Base-by-base conservation (phyloP, 2,888 invertebrate species). In the Scaptomyza reducta region DNA sequence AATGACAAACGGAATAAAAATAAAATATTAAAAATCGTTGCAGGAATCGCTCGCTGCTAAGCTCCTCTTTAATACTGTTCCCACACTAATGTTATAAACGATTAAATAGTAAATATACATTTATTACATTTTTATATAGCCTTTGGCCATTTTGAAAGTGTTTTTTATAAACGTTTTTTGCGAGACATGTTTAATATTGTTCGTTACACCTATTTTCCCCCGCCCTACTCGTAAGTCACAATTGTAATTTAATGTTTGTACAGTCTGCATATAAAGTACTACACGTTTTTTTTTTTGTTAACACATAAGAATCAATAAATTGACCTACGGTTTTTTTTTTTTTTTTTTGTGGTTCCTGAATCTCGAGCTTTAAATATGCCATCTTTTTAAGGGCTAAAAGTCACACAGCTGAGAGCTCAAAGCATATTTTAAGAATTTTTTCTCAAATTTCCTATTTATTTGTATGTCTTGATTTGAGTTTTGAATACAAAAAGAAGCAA, bases 91-190 rank as follows among this genome's bases (percentile, higher is more conserved):
- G 42, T 47, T 50, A 38, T 31, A 44, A 44, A 29, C 38, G 14
- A 50, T 11, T 56, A 64, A 64, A 59, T 29, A 56, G 31, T 56
- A 55, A 14, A 54, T 54, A 56, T 65, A 65, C 31, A 55, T 31
- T 57, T 45, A 46, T 22, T 22, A 22, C 22, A 50, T 63, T 64
- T 70, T 51, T 68, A 59, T 51, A 59, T 29, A 45, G 57, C 74
- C 74, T 58, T 74, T 61, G 47, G 63, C 55, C 49, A 18, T 62
- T 61, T 57, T 56, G 11, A 50, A 58, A 59, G 22, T n/a, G 22
- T 41, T 58, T 73, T 74, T 61, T 41, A 44, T 35, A 13, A 47
- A 53, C 13, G 38, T 53, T 67, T 68, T 68, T 68, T 69, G 49
- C 51, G 41, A 50, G 60, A 51, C 55, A 35, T 60, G 41, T 44